These are phyloP conservation scores for Tolypeutes matacus DNA, from an alignment of 2,797 vertebrate species.

Conservation along the genomic window DNA sequence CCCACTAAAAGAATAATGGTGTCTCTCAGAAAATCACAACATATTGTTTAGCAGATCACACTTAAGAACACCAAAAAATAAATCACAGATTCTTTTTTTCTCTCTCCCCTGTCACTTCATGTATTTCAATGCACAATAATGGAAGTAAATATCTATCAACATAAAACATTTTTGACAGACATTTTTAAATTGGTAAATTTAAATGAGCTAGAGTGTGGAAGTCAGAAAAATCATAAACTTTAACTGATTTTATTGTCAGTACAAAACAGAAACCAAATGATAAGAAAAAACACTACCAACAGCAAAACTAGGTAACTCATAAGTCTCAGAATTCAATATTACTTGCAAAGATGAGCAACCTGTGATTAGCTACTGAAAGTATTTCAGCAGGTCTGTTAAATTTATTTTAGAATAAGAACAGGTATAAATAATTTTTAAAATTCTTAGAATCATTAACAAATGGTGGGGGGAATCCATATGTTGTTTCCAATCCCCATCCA, in stretches of 20 bases:
- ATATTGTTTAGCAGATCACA: conserved; percentile 70
- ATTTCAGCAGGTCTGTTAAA: background rate
- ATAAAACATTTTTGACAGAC: conserved; percentile 58
- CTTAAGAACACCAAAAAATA: conserved; percentile 53
- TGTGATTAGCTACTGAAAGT: background rate
- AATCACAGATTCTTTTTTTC: conserved; percentile 1
- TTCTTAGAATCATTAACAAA: background rate
- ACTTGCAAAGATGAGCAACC: background rate
- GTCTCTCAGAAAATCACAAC: conserved; percentile 79
- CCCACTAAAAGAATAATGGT: conserved; percentile 71
- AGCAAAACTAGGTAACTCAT: background rate
- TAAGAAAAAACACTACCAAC: background rate
- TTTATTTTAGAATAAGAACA: background rate
- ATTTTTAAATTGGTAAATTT: conserved; percentile 19
- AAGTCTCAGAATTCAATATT: background rate
- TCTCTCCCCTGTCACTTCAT: conserved; percentile 41
- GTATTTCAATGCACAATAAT: conserved; percentile 41
- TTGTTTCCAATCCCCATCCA: background rate
- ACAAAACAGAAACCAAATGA: conserved; percentile 12
- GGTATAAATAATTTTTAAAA: background rate
- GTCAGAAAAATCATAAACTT: background rate
- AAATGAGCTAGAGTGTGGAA: conserved; percentile 61
- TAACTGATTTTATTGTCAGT: background rate
- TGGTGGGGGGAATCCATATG: background rate
- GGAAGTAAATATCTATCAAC: conserved; percentile 73